Base-by-base conservation (phyloP, 2,888 invertebrate species). In the Drosophila rubida region DNA sequence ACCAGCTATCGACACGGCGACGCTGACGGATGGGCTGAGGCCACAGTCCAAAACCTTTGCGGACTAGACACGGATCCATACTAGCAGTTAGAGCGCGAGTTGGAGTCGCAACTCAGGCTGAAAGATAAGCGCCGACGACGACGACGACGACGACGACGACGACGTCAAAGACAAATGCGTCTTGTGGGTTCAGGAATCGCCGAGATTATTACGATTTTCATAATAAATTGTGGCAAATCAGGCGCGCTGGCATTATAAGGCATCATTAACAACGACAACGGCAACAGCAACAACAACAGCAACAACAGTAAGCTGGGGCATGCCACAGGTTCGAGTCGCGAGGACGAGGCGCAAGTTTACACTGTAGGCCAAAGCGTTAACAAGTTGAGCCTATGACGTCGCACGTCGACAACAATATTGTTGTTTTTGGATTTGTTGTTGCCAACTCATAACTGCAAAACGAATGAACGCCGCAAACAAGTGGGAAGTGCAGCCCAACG, bases 171-270 rank as follows among this genome's bases (percentile, higher is more conserved):
- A 86, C 85, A 86, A 88, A 86, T 85, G 88, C 88, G 84, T 88
- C 85, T 86, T 86, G 85, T 86, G 85, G 79, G 85, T 86, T 88
- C 85, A 78, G 73, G 73, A 87, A 85, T 88, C 88, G 84, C 81
- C 41, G 68, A 86, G 87, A 86, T 86, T 86, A 86, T 87, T 84
- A 88, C 84, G 87, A 86, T 86, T 85, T 85, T 85, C 89, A 90
- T 90, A 90, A 90, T 90, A 90, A 90, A 90, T 90, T 89, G 90
- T 90, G 84, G 90, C 90, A 90, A 90, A 90, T 90, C 90, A 90
- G 90, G 86, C 89, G 89, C 86, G 82, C 80, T 89, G 90, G 90
- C 87, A 88, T 86, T 82, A 87, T 75, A 84, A 89, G 86, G 79
- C 89, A 89, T 87, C 88, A 88, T 87, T 90, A 89, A 83, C 78